Conservation (phyloP, 2,113 vertebrate species). For the Monopterus albus region DNA sequence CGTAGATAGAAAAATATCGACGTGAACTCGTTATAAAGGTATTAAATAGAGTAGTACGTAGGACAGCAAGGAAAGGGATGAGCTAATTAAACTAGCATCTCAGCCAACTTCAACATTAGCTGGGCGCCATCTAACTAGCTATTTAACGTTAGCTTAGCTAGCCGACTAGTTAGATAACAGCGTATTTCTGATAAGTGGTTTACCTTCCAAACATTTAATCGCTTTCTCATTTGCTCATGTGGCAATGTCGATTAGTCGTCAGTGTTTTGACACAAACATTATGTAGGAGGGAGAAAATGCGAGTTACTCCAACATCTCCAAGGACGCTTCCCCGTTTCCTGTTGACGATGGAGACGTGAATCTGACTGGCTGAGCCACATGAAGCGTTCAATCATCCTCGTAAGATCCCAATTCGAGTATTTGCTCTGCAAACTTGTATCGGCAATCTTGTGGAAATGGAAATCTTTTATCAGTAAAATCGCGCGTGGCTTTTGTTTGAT, state of each 20-base stretch:
- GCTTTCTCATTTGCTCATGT: slow-evolving; percentile 8
- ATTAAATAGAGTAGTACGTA: neutral
- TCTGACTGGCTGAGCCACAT: slow-evolving; percentile 41
- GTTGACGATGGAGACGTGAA: slow-evolving; percentile 45
- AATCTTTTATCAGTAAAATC: too few species aligned
- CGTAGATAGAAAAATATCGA: neutral
- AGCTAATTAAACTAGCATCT: slow-evolving; percentile 27
- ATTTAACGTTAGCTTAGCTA: slow-evolving; percentile 29
- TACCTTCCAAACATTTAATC: slow-evolving; percentile 36
- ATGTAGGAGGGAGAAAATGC: neutral
- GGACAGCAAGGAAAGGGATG: accelerated
- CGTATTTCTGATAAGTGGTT: neutral
- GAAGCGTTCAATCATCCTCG: too few species aligned
- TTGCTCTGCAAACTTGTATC: too few species aligned
- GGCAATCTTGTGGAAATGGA: too few species aligned
- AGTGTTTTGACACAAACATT: neutral
- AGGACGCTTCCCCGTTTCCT: slow-evolving; percentile 69
- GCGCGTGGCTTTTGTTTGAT: too few species aligned
- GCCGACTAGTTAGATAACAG: slow-evolving; percentile 2
- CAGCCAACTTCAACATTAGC: slow-evolving; percentile 23
- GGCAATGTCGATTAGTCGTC: neutral
- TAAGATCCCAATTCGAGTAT: too few species aligned
- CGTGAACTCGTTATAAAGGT: neutral
- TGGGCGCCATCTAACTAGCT: neutral
- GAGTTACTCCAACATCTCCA: slow-evolving; percentile 53